Evolutionary conservation across 2,888 invertebrate genomes (phyloP), one percentile per base, ranked within the genome.

Genomic region (Melanostoma scalare): DNA sequence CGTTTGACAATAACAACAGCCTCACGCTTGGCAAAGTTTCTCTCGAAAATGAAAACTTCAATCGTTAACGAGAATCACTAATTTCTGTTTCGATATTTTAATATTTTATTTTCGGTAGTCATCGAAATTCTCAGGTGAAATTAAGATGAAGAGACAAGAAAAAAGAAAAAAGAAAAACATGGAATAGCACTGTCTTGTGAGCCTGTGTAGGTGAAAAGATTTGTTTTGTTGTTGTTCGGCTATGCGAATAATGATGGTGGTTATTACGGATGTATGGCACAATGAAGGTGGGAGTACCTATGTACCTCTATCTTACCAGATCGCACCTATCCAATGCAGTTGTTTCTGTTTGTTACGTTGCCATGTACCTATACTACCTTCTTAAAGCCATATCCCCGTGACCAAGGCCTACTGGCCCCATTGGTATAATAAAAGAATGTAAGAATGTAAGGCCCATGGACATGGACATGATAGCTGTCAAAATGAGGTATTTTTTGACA

Each of bases 401-500:
- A 69, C 82, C 78, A 78, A 78, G 78, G 82, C 81, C 76, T 81
- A 75, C 65, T 82, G 77, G 77, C 82, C 77, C 52, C 58, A 77
- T 78, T 82, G 78, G 63, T 69, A 69, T 63, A 52, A 60, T 9
- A 30, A 35, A 5, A 8, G 31, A 48, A 44, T 73, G 72, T 73
- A 55, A 63, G 10, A 46, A 31, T 50, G 73, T 65, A 55, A 38
- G 48, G 73, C 63, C n/a, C n/a, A 61, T 46, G 31, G 53, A 56
- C 36, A 33, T 33, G 2, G 36, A 58, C 50, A 20, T 20, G 20
- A 20, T 20, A 3, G 30, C 35, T 65, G 52, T 71, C 71, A 67
- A 73, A 55, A 30, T 31, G 4, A 38, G 65, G 44, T 38, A 71
- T 10, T 65, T 69, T 72, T 36, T 74, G 53, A 65, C 69, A 63